Conservation (phyloP, 2,888 invertebrate species). For the Philonicus albiceps region DNA sequence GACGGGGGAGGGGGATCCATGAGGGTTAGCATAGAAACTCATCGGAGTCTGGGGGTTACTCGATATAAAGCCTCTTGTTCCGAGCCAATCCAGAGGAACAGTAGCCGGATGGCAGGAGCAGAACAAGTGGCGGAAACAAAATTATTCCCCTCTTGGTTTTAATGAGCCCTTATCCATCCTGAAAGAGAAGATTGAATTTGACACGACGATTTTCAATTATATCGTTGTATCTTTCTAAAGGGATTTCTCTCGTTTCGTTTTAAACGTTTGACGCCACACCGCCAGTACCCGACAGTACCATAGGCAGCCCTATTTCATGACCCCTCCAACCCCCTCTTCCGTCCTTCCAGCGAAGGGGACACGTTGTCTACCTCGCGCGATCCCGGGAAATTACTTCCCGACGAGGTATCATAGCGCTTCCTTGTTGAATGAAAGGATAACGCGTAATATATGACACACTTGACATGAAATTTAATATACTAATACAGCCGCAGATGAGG, state of each 20-base stretch:
- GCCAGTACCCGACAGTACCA: neutral
- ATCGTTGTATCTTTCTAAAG: slow-evolving; percentile 29
- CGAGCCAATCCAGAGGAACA: neutral
- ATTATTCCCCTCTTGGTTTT: slow-evolving; percentile 30
- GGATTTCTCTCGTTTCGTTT: neutral
- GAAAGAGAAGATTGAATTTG: slow-evolving; percentile 45
- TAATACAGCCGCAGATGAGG: slow-evolving; percentile 5
- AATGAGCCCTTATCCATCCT: slow-evolving; percentile 28
- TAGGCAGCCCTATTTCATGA: neutral
- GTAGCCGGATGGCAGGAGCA: neutral
- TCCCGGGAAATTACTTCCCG: slow-evolving; percentile 31
- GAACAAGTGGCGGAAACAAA: neutral
- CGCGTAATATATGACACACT: slow-evolving; percentile 29
- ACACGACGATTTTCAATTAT: slow-evolving; percentile 49
- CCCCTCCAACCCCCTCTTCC: neutral
- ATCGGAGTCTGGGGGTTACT: neutral
- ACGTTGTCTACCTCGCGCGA: neutral
- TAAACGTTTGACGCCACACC: neutral
- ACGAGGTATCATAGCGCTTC: neutral
- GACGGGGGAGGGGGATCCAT: too few relatives aligned
- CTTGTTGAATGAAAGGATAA: slow-evolving; percentile 22
- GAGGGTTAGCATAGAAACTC: neutral
- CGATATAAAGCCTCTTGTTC: neutral
- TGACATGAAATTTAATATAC: slow-evolving; percentile 37
- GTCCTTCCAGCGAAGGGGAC: too few relatives aligned